Evolutionary conservation across 1,140 invertebrate species (phyloP), one percentile per base, ranked within the genome.

Genomic region (Papilio dardanus): DNA sequence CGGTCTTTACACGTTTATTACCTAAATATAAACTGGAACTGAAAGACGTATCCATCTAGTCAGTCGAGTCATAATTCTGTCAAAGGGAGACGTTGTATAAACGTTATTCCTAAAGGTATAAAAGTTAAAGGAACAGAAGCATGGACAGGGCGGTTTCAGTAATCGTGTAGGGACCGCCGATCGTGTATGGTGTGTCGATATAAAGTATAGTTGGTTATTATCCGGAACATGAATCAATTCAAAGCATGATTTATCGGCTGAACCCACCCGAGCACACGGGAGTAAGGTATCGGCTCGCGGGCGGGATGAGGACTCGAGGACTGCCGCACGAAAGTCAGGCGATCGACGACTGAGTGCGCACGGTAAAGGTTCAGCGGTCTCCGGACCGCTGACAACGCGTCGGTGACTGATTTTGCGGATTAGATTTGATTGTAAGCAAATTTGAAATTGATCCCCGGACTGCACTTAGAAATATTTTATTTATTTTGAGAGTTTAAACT

Each of bases 381-480:
- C 24, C 37, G 74, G 50, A 83, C 82, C 81, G 86, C 69, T 80
- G 86, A 81, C 88, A 67, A 88, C 81, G 91, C 77, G 91, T 86
- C 84, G 90, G 90, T 83, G 91, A 93, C 91, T 93, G 91, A 90
- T 83, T 83, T 84, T 83, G 86, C 84, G 81, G 89, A 87, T 84
- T 87, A 85, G 78, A 81, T 90, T 89, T 85, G 82, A 85, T 86
- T 81, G 74, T 76, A 85, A 88, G 90, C 87, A 88, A n/a, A 89
- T 89, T 86, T 78, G 78, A 79, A 81, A 79, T 78, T 87, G 86
- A 89, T 90, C 88, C 88, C 90, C 88, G 83, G 90, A 90, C 91
- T 93, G 91, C 90, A 92, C 87, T 93, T 92, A 92, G 86, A 88
- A 88, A 89, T 90, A 93, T 84, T 90, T 90, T 88, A 91, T 92